phyloP scores from a whole-genome alignment of 2,888 invertebrate genomes.

The Drosophila paracracens region DNA sequence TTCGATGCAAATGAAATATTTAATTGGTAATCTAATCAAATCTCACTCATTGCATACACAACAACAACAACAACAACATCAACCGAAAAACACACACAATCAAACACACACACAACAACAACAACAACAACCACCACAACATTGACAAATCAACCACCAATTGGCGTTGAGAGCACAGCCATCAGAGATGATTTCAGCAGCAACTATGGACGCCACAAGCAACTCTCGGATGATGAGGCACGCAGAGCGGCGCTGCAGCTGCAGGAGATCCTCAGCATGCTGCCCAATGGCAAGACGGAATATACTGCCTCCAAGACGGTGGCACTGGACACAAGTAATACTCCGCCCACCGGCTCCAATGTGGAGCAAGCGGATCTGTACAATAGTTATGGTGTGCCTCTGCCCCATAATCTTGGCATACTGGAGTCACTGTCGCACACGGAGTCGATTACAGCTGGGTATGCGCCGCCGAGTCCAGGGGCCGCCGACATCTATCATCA shows the following conservation, averaged over 20 bases:
- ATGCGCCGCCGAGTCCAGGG: slow-evolving; percentile 60
- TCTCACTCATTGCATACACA: slow-evolving; percentile 78
- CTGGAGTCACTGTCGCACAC: slow-evolving; percentile 83
- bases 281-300: slow-evolving; percentile 83
- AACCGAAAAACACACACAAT: slow-evolving; percentile 22
- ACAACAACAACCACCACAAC: slow-evolving; percentile 34
- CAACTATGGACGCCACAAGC: slow-evolving; percentile 82
- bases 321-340: slow-evolving; percentile 66
- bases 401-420: slow-evolving; percentile 77
- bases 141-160: slow-evolving; percentile 29
- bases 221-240: slow-evolving; percentile 82
- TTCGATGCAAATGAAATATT: slow-evolving; percentile 50
- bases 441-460: slow-evolving; percentile 84
- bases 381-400: slow-evolving; percentile 69
- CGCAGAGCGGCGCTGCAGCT: slow-evolving; percentile 82
- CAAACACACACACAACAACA: slow-evolving; percentile 30
- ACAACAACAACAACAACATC: slow-evolving; percentile 47
- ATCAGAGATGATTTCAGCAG: slow-evolving; percentile 79
- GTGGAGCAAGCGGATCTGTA: slow-evolving; percentile 68
- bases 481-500: slow-evolving; percentile 82
- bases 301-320: slow-evolving; percentile 82
- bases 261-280: slow-evolving; percentile 82
- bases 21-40: slow-evolving; percentile 77
- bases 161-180: slow-evolving; percentile 46
- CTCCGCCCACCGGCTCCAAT: slow-evolving; percentile 30